A percentile compares a stretch with the other conserved stretches of the same genome.
These are phyloP conservation scores for Silurus glanis DNA, from an alignment of 2,113 vertebrate species.

Conservation along the genomic window DNA sequence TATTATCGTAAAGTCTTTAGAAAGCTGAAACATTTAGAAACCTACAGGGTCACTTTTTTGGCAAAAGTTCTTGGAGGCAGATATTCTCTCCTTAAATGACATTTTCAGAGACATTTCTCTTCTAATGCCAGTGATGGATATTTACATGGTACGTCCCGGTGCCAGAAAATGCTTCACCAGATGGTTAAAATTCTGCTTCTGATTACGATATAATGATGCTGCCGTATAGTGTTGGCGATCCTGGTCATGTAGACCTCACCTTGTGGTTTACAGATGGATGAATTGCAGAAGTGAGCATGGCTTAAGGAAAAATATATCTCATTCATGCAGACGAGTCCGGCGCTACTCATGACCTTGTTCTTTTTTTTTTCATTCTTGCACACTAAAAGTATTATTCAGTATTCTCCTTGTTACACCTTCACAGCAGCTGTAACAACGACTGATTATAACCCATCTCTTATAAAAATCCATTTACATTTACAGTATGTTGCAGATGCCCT, in stretches of 20 bases:
- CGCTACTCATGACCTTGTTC: not conserved
- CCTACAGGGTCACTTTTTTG: slow-evolving; percentile 48
- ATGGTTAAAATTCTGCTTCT: slow-evolving; percentile 36
- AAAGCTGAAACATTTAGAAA: slow-evolving; percentile 39
- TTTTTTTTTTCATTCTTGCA: not conserved
- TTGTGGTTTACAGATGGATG: not conserved
- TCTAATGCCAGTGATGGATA: slow-evolving; percentile 41
- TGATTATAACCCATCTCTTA: not conserved
- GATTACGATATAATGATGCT: slow-evolving; percentile 39
- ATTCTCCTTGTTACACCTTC: not conserved
- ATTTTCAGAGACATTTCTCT: slow-evolving; percentile 49
- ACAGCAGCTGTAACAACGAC: not conserved
- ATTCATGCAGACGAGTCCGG: not conserved
- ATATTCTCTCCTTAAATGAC: slow-evolving; percentile 33
- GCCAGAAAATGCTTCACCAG: slow-evolving; percentile 44
- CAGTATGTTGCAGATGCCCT: too few relatives aligned
- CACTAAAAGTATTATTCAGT: too few relatives aligned
- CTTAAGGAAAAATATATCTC: not conserved
- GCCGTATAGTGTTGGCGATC: slow-evolving; percentile 15
- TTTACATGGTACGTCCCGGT: slow-evolving; percentile 37
- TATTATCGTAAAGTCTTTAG: slow-evolving; percentile 33
- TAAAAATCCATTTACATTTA: not conserved
- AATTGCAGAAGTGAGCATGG: not conserved
- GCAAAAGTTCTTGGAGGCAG: slow-evolving; percentile 14
- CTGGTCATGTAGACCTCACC: slow-evolving; percentile 7